Percentiles rank a stretch among this genome's conserved stretches.
Evolutionary conservation across 2,888 invertebrate genomes (phyloP).

Genomic region (Hirtodrosophila trivittata): DNA sequence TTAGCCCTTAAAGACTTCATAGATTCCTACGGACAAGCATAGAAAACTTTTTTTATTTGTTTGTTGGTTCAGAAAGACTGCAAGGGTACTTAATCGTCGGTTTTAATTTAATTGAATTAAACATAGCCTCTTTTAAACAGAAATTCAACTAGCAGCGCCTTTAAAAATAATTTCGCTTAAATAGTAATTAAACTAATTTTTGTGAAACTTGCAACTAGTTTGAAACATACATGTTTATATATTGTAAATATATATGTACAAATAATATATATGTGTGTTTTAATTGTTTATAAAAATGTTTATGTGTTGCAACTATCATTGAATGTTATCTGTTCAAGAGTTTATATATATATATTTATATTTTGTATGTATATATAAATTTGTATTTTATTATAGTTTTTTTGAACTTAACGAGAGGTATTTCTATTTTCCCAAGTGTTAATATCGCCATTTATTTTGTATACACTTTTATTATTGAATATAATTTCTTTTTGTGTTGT

Average conservation of each 20-base stretch:
- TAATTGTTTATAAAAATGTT: constrained; percentile 21
- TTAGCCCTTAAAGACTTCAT: too few species aligned
- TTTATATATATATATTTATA: constrained; percentile 35
- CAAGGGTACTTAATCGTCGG: constrained; percentile 8
- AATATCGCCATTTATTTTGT: constrained; percentile 68
- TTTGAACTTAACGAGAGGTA: constrained; percentile 85
- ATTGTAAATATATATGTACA: constrained; percentile 18
- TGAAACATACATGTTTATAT: constrained; percentile 31
- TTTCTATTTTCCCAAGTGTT: constrained; percentile 84
- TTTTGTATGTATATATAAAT: constrained; percentile 38
- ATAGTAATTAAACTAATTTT: constrained; percentile 16
- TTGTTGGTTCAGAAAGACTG: neutral
- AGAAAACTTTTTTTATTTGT: too few species aligned
- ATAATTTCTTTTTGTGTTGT: constrained; percentile 23
- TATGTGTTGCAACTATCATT: constrained; percentile 21
- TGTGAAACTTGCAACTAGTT: constrained; percentile 30
- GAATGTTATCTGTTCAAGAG: constrained; percentile 8
- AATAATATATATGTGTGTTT: constrained; percentile 37
- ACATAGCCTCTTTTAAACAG: constrained; percentile 44
- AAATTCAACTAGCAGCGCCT: constrained; percentile 36
- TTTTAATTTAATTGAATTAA: constrained; percentile 33
- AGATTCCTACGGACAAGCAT: too few species aligned
- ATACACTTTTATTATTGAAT: constrained; percentile 37
- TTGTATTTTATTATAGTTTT: constrained; percentile 60
- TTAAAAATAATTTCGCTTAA: constrained; percentile 19